Evolutionary conservation across 2,113 vertebrate species (phyloP), one percentile per base, ranked within the genome.

Genomic region (Columba janthina): DNA sequence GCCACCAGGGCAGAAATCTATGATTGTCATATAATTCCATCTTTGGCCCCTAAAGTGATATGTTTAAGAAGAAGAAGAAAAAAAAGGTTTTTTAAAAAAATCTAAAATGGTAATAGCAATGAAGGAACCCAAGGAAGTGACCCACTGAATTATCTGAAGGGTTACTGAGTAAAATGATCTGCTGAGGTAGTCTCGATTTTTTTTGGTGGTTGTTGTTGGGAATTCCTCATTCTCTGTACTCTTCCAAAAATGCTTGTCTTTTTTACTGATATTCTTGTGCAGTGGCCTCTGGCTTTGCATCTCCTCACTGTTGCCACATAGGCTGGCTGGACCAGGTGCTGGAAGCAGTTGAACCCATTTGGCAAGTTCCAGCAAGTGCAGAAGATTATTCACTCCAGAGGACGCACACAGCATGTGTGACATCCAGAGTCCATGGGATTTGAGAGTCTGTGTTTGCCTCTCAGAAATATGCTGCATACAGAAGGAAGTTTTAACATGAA

Each of bases 281-380:
- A 51, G 15, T 28, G 48, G 56, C 26, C 29, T 78, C 31, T 89
- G 77, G 25, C 71, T 90, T 67, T 77, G 32, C 60, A 21, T 3
- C 36, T 82, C 36, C 36, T 69, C 5, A 1, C 50, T 54, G 24
- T 31, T 0, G 0, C 19, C 66, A 78, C 32, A 5, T n/a, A 40
- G 12, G 57, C 65, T 78, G 29, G n/a, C 65, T 82, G 50, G 50
- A 57, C 53, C 61, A 88, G 42, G 28, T 88, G 10, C 58, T 76
- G 54, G 54, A 48, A 76, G 40, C 18, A 22, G 3, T 8, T 46
- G 74, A 88, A 65, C 15, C 32, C 44, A 53, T 38, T 69, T 72
- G 74, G 50, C 54, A 83, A 65, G 19, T 80, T 92, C 46, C 34
- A 83, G 50, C 38, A 94, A 53, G 65, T 0, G 0, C 14, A 2